Evolutionary conservation across 2,113 vertebrate genomes (phyloP).

Genomic region (Lepisosteus oculatus): DNA sequence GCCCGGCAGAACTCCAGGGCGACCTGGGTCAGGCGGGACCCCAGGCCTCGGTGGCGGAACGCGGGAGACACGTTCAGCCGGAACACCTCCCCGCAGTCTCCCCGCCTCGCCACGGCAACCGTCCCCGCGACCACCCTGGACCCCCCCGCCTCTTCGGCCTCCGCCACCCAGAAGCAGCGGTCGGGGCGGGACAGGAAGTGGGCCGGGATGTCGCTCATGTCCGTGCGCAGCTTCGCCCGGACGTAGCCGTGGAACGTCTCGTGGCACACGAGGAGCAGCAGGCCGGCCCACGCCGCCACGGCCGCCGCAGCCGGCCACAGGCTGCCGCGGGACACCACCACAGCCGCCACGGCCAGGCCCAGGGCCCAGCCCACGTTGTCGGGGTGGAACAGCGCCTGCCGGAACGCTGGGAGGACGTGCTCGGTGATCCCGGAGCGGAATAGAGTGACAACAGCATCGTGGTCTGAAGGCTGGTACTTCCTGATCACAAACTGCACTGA

Average conservation of each 20-base stretch:
- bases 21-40: conserved; percentile 36
- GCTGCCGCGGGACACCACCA: conserved; percentile 58
- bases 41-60: conserved; percentile 40
- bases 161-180: conserved; percentile 59
- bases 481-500: conserved; percentile 30
- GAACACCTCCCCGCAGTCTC: conserved; percentile 39
- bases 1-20: conserved; percentile 56
- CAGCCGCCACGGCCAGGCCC: conserved; percentile 58
- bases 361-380: conserved; percentile 57
- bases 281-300: conserved; percentile 47
- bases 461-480: conserved; percentile 48
- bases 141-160: conserved; percentile 38
- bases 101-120: conserved; percentile 27
- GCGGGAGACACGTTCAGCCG: conserved; percentile 42
- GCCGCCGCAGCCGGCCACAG: conserved; percentile 56
- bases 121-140: conserved; percentile 48
- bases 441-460: conserved; percentile 39
- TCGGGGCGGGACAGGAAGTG: conserved; percentile 51
- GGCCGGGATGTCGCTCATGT: conserved; percentile 52
- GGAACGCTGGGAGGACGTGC: conserved; percentile 63
- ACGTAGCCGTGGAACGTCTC: conserved; percentile 51
- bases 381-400: conserved; percentile 52
- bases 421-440: conserved; percentile 51
- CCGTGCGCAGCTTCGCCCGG: conserved; percentile 34
- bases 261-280: conserved; percentile 58